These are phyloP conservation scores for Ceyx erithaca DNA, from an alignment of 2,797 vertebrate species.

Conservation along the genomic window DNA sequence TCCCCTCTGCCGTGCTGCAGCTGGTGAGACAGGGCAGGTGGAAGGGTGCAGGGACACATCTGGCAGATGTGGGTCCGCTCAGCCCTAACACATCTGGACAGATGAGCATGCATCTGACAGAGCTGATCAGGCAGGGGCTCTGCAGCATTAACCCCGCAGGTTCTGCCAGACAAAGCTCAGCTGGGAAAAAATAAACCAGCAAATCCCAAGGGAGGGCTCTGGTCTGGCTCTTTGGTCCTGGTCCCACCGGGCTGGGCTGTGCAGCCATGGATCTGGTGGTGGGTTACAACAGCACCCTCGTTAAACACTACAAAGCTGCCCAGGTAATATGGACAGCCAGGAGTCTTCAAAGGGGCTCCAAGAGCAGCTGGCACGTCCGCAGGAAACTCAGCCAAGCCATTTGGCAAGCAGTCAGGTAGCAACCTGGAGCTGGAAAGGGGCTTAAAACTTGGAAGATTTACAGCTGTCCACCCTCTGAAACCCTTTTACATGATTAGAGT, in stretches of 20 bases:
- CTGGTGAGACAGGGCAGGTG: accelerated
- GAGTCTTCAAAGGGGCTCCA: accelerated
- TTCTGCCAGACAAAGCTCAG: background rate
- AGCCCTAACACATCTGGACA: slow-evolving; percentile 14
- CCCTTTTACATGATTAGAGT: background rate
- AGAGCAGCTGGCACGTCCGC: accelerated
- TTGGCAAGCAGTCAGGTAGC: slow-evolving; percentile 9
- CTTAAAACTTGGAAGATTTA: background rate
- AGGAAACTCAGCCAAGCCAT: slow-evolving; percentile 4
- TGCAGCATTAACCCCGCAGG: accelerated
- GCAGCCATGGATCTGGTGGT: accelerated
- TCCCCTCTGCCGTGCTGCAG: accelerated
- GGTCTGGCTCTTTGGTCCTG: background rate
- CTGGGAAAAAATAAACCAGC: background rate
- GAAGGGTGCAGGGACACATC: background rate
- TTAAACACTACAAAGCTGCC: background rate
- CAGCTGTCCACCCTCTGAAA: background rate
- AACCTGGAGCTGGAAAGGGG: background rate
- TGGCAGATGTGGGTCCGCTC: background rate
- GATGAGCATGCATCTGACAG: background rate
- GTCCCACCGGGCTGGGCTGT: background rate
- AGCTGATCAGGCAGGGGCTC: background rate
- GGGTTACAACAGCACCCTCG: accelerated
- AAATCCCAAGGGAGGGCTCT: background rate
- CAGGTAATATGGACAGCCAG: background rate